These are phyloP conservation scores for Drosophila seguyi DNA, from an alignment of 1,140 invertebrate species.

Conservation along the genomic window DNA sequence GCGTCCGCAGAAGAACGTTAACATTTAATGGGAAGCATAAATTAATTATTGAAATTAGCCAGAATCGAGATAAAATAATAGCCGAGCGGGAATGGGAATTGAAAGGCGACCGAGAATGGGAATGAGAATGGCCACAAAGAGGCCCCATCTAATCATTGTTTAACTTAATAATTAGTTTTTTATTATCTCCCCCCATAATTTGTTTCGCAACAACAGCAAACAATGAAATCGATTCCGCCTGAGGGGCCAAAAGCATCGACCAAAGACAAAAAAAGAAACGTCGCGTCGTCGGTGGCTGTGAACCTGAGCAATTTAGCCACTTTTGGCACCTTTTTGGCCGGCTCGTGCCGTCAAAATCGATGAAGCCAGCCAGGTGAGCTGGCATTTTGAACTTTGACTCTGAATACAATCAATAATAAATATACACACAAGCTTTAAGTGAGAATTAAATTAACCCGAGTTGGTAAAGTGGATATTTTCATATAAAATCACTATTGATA, in stretches of 20 bases:
- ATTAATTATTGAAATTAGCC: constrained; percentile 77
- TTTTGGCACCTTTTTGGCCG: constrained; percentile 69
- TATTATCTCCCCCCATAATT: constrained; percentile 53
- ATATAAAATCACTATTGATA: no score
- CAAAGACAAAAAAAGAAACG: constrained; percentile 28
- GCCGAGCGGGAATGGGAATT: constrained; percentile 25
- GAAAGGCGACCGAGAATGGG: constrained; percentile 31
- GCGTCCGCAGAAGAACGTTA: constrained; percentile 48
- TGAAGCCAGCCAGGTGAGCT: constrained; percentile 29
- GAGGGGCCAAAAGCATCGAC: constrained; percentile 49
- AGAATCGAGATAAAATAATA: constrained; percentile 48
- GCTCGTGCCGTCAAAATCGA: constrained; percentile 58
- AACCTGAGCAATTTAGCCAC: constrained; percentile 54
- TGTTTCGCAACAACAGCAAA: constrained; percentile 46
- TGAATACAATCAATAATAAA: constrained; percentile 19
- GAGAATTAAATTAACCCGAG: neutral
- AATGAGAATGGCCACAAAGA: constrained; percentile 33
- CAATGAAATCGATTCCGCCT: constrained; percentile 54
- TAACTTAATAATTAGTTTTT: constrained; percentile 81
- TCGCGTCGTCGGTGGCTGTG: constrained; percentile 40
- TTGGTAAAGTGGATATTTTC: neutral
- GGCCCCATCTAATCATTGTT: constrained; percentile 74
- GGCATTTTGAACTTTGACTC: constrained; percentile 57
- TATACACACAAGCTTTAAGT: neutral
- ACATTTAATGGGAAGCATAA: constrained; percentile 65